Percentiles rank a stretch among this genome's conserved stretches.
These are phyloP conservation scores for Alexandromys oeconomus DNA, from an alignment of 2,797 vertebrate species.

Conservation along the genomic window DNA sequence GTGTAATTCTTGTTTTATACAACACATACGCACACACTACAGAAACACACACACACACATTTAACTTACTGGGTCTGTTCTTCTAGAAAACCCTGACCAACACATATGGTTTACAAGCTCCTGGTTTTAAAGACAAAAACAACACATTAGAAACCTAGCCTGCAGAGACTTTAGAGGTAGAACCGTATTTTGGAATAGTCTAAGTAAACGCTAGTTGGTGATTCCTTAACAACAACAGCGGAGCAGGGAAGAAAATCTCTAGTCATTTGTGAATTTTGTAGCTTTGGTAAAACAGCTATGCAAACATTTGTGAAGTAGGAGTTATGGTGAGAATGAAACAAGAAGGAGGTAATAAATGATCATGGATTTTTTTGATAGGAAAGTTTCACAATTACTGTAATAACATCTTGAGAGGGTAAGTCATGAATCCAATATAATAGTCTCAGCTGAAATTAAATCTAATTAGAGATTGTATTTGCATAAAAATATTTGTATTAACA, in stretches of 20 bases:
- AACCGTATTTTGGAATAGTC: background rate
- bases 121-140: background rate
- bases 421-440: constrained; percentile 28
- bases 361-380: background rate
- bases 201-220: background rate
- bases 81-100: background rate
- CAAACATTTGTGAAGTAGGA: background rate
- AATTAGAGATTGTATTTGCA: background rate
- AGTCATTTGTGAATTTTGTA: background rate
- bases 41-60: background rate
- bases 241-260: background rate
- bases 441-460: constrained; percentile 43
- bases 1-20: background rate
- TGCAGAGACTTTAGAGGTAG: background rate
- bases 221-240: background rate
- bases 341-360: background rate
- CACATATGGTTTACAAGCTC: background rate
- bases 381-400: background rate
- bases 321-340: constrained; percentile 5
- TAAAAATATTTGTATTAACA: constrained; percentile 48
- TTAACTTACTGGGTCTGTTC: background rate
- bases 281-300: background rate
- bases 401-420: background rate
- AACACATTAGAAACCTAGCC: background rate
- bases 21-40: background rate